phyloP scores from a whole-genome alignment of 2,113 vertebrate species.

The Miniopterus natalensis region DNA sequence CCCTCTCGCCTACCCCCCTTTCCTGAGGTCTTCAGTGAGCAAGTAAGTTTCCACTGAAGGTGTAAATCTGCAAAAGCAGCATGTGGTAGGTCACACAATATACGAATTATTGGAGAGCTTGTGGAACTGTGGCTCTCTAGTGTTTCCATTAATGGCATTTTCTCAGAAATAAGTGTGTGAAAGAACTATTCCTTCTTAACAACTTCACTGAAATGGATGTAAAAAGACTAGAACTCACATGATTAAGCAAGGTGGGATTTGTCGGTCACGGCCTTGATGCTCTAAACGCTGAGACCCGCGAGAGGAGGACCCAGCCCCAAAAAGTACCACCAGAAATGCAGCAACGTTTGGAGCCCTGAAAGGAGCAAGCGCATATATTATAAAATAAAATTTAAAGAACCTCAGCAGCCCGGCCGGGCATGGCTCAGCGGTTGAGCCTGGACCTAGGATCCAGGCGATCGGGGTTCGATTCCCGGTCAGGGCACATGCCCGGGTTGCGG shows the following conservation, averaged over 20 bases:
- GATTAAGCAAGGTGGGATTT: not conserved
- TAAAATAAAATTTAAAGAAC: not conserved
- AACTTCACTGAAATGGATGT: slow-evolving; percentile 5
- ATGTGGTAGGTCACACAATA: slow-evolving; percentile 12
- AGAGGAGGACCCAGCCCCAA: not conserved
- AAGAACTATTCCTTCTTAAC: slow-evolving; percentile 48
- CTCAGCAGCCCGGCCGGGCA: not conserved
- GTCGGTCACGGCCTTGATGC: not conserved
- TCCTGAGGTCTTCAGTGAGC: not conserved
- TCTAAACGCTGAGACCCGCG: not conserved
- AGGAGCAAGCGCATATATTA: not conserved
- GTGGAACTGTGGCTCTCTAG: not conserved
- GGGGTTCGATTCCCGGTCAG: too few species aligned
- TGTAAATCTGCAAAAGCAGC: slow-evolving; percentile 74
- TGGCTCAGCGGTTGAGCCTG: too few species aligned
- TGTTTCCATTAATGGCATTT: slow-evolving; percentile 45
- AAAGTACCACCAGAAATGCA: not conserved
- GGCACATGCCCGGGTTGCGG: too few species aligned
- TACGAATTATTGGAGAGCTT: not conserved
- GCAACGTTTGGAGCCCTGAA: not conserved
- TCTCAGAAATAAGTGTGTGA: slow-evolving; percentile 57
- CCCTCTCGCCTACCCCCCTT: not conserved
- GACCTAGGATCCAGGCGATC: too few species aligned
- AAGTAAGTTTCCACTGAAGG: slow-evolving; percentile 53
- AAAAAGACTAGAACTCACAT: not conserved